phyloP scores from a whole-genome alignment of 2,888 invertebrate species.

The Epirrhoe tristata region DNA sequence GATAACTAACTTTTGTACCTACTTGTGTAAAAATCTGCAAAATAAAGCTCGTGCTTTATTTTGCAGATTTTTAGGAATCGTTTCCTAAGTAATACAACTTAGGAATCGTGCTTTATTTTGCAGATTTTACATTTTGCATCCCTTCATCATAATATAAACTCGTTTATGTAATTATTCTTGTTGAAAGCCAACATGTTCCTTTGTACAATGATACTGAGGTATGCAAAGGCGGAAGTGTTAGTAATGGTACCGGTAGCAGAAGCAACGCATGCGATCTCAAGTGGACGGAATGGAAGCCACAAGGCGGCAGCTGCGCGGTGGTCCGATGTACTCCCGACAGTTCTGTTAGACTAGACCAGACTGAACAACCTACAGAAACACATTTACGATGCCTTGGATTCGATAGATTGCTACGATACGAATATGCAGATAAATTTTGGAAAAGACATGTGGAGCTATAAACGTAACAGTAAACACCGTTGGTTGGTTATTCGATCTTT shows the following conservation, averaged over 20 bases:
- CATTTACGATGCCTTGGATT: slow-evolving; percentile 10
- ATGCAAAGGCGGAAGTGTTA: slow-evolving; percentile 50
- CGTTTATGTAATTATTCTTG: background rate
- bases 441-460: slow-evolving; percentile 16
- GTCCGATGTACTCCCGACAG: slow-evolving; percentile 28
- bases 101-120: too few relatives aligned
- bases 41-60: too few relatives aligned
- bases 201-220: slow-evolving; percentile 29
- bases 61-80: too few relatives aligned
- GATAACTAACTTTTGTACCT: too few relatives aligned
- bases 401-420: background rate
- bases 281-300: slow-evolving; percentile 57
- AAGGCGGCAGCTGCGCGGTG: slow-evolving; percentile 50
- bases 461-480: slow-evolving; percentile 5
- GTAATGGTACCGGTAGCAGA: slow-evolving; percentile 49
- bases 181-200: slow-evolving; percentile 31
- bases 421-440: slow-evolving; percentile 12
- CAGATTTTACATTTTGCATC: too few relatives aligned
- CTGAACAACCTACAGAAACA: slow-evolving; percentile 20
- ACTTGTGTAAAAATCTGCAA: too few relatives aligned
- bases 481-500: background rate
- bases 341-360: slow-evolving; percentile 27
- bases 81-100: too few relatives aligned
- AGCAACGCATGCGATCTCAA: slow-evolving; percentile 53
- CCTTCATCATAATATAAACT: background rate